Percentiles rank a stretch among this genome's conserved stretches.
Conservation (phyloP, 2,113 vertebrate genomes). For the Gorsachius goisagi region DNA sequence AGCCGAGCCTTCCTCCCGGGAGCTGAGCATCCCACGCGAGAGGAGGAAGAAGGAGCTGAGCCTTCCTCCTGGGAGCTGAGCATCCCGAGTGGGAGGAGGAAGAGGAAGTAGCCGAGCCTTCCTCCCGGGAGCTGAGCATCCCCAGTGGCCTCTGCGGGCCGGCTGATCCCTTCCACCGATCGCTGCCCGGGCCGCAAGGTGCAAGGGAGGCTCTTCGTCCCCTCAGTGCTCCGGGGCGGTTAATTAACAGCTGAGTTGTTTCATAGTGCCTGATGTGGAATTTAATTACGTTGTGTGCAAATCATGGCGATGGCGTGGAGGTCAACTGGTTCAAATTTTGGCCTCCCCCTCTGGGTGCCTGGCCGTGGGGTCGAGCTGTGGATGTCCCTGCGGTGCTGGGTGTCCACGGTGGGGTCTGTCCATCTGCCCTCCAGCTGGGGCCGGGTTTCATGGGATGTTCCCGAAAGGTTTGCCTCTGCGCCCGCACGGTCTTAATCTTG, state of each 20-base stretch:
- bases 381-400: not conserved
- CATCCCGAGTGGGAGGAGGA: not conserved
- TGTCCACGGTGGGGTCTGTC: not conserved
- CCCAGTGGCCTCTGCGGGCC: rapidly evolving
- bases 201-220: not conserved
- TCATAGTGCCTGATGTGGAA: rapidly evolving
- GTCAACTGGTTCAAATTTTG: not conserved
- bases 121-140: not conserved
- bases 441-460: rapidly evolving
- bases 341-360: not conserved
- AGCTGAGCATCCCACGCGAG: not conserved
- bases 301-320: rapidly evolving
- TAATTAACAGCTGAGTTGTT: not conserved
- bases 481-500: not conserved
- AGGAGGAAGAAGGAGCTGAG: not conserved
- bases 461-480: not conserved
- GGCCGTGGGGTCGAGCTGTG: rapidly evolving
- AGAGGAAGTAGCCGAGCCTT: not conserved
- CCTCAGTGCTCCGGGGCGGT: rapidly evolving
- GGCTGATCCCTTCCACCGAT: rapidly evolving
- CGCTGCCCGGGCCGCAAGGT: not conserved
- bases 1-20: not conserved
- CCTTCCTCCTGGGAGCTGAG: not conserved
- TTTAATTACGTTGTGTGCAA: rapidly evolving
- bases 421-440: not conserved